Evolutionary conservation across 2,113 vertebrate species (phyloP), one percentile per base, ranked within the genome.

Genomic region (Promerops cafer): DNA sequence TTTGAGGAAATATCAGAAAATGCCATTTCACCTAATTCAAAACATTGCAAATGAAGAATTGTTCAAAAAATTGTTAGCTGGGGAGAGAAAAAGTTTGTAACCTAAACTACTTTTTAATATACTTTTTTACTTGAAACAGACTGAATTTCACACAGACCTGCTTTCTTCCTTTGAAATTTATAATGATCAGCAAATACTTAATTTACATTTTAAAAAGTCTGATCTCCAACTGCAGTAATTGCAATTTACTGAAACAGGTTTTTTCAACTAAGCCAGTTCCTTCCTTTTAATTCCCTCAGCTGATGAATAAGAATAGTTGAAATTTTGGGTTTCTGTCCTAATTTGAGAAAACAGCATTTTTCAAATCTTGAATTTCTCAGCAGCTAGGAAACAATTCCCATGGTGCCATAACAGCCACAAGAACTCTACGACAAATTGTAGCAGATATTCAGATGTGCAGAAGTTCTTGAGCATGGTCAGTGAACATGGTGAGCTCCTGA

Each of bases 161-260:
- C 37, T 84, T 96, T 69, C 35, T 87, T 81, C 28, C 69, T 91
- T 87, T 74, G 64, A 83, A 89, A 92, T 94, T 39, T 54, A 42
- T 71, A 70, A 78, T 3, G 18, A 87, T 63, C 74, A 93, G 47
- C 35, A 93, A 84, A 66, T 52, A 78, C 13, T 42, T 83, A 26
- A 85, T 84, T 75, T 84, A 71, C 53, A 74, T 74, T 76, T 82
- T 61, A 57, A 86, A 21, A 86, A 66, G 54, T 26, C 40, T 89
- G 66, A 86, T 56, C 20, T 44, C 45, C 53, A 92, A 65, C 28
- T 74, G 37, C 71, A 83, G 50, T 57, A 86, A 94, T 61, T 5
- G 1, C 42, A 40, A 74, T 60, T 64, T 79, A 52, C 33, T 52
- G 27, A 69, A 94, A 56, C 0, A 6, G 3, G 3, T 40, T 54